Base-by-base conservation (phyloP, 2,113 vertebrate species). In the Ellobius talpinus region DNA sequence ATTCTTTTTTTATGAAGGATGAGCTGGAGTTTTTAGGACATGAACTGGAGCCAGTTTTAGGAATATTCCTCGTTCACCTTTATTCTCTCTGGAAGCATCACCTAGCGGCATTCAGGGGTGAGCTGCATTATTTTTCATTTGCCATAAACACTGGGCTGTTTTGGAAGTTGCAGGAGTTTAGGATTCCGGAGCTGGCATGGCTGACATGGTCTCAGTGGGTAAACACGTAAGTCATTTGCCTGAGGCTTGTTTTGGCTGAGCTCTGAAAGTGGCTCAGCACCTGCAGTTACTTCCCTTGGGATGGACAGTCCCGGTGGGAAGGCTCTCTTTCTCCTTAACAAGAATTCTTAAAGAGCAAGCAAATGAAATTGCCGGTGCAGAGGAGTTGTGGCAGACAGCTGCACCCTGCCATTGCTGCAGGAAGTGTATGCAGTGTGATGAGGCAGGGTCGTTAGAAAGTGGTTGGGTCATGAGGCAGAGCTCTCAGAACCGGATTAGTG, bases 181-280 rank as follows among this genome's bases (percentile, higher is more conserved):
- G 66, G 6, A 74, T 39, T 21, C 26, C 14, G 14, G 84, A 39
- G 87, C 52, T 89, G 50, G 58, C 45, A 21, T 47, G 66, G n/a
- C 21, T 36, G n/a, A n/a, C 33, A 63, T 76, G 76, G 42, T 72
- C n/a, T 94, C 47, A 81, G 58, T 85, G 45, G 74, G 66, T 95
- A 66, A 96, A 90, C 55, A 76, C 14, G 70, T 29, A 96, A 78
- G 73, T 93, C 58, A 52, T 88, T 82, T 92, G 9, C 66, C 79
- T 12, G 47, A 50, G 79, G 68, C 74, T 93, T 77, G 24, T 86
- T 85, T 76, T 92, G 89, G 50, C 45, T 29, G 36, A 77, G 68
- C 92, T 87, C 13, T 39, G 77, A 50, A 45, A 4, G 13, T 11
- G 31, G 31, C 61, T 21, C 7, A 58, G 45, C 11, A 63, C 55